phyloP scores from a whole-genome alignment of 2,113 vertebrate genomes.

The Polypterus bichir region DNA sequence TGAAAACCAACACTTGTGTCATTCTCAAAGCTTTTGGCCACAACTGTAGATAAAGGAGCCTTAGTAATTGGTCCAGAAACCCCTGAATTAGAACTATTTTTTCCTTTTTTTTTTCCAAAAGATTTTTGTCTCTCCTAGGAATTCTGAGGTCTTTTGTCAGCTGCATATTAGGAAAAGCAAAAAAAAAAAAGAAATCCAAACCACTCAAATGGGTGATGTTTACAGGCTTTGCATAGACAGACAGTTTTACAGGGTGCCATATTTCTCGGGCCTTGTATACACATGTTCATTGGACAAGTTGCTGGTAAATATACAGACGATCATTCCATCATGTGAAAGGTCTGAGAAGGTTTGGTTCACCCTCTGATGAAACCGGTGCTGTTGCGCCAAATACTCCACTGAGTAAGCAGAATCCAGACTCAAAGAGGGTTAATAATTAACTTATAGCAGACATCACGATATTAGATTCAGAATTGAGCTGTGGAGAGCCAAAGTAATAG shows the following conservation, averaged over 20 bases:
- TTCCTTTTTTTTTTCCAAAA: no score
- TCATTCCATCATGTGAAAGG: neutral
- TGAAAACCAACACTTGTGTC: no score
- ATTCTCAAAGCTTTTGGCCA: no score
- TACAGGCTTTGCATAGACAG: conserved; percentile 45
- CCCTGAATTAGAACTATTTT: no score
- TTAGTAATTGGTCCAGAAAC: no score
- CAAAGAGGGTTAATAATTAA: conserved; percentile 54
- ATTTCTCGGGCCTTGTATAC: conserved; percentile 33
- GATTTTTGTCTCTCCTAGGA: no score
- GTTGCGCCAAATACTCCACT: conserved; percentile 29
- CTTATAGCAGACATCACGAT: conserved; percentile 59
- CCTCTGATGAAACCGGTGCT: conserved; percentile 10
- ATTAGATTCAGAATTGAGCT: conserved; percentile 60
- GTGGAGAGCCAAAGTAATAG: conserved; percentile 75
- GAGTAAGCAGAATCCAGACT: conserved; percentile 44
- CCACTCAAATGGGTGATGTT: conserved; percentile 32
- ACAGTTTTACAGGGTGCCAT: conserved; percentile 35
- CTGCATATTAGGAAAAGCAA: no score
- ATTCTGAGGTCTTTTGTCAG: no score
- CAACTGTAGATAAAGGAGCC: no score
- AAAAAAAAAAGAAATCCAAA: no score
- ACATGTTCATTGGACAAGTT: conserved; percentile 50
- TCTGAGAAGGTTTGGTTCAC: conserved; percentile 35
- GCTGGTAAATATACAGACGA: conserved; percentile 45